Conservation (phyloP, 2,888 invertebrate genomes). For the Eurytoma californica region DNA sequence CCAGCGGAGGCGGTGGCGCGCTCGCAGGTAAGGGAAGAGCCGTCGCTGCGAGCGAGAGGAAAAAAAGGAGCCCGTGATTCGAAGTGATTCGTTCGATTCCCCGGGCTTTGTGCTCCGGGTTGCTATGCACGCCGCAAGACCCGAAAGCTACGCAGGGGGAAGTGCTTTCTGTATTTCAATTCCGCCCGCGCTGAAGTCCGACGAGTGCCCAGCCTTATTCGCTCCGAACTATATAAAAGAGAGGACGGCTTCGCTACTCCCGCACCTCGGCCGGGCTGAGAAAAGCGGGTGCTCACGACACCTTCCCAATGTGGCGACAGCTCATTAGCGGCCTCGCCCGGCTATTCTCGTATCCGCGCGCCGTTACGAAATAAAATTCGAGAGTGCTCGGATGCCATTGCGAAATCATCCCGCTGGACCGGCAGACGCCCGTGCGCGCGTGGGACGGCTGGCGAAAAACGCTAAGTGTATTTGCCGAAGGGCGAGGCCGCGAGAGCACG, state of each 20-base stretch:
- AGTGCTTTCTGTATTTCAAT: constrained; percentile 18
- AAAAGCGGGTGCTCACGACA: constrained; percentile 7
- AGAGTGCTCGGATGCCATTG: not conserved
- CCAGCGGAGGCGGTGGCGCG: not conserved
- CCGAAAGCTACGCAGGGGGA: constrained; percentile 7
- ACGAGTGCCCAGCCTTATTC: too few relatives aligned
- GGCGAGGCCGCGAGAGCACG: constrained; percentile 28
- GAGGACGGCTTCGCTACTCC: not conserved
- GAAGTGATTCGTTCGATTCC: constrained; percentile 39
- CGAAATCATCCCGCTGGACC: not conserved
- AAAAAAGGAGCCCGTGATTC: constrained; percentile 7
- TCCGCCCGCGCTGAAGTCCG: not conserved
- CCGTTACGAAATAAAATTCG: too few relatives aligned
- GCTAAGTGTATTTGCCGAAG: constrained; percentile 14
- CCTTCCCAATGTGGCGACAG: not conserved
- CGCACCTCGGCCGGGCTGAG: not conserved
- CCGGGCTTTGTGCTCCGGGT: constrained; percentile 16
- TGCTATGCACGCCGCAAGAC: constrained; percentile 12
- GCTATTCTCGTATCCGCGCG: too few relatives aligned
- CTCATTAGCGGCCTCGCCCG: too few relatives aligned
- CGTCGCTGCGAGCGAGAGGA: not conserved
- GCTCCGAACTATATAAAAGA: not conserved
- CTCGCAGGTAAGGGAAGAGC: not conserved
- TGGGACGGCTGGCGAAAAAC: not conserved
- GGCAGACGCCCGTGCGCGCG: not conserved